These are phyloP conservation scores for Ormyrus labotus DNA, from an alignment of 2,888 invertebrate species.

Conservation along the genomic window DNA sequence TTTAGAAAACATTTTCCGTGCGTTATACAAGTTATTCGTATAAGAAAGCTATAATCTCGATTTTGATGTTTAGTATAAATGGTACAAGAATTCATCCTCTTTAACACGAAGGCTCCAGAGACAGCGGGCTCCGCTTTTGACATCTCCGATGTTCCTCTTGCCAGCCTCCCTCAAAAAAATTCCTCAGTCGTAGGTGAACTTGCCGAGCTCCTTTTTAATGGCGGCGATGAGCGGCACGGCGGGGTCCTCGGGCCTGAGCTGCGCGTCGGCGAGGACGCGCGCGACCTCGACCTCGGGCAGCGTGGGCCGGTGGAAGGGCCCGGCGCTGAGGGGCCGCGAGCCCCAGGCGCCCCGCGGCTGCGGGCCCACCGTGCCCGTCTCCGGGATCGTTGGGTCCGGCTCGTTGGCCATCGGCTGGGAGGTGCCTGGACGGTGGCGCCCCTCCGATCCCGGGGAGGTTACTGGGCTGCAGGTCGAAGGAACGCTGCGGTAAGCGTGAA, in stretches of 20 bases:
- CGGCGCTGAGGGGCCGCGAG: constrained; percentile 81
- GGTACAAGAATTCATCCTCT: no score
- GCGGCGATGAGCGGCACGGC: constrained; percentile 90
- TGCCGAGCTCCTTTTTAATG: constrained; percentile 84
- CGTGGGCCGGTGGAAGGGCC: constrained; percentile 79
- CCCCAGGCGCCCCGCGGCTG: constrained; percentile 71
- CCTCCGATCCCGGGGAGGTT: constrained; percentile 63
- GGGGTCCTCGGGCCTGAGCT: constrained; percentile 82
- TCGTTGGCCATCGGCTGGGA: constrained; percentile 61
- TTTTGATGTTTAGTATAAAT: no score
- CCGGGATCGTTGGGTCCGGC: constrained; percentile 53
- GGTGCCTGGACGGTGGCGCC: constrained; percentile 64
- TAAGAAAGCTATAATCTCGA: no score
- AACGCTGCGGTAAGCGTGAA: no score
- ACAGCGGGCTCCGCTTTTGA: no score
- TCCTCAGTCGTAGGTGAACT: constrained; percentile 63
- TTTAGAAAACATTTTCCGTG: background rate
- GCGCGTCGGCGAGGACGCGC: constrained; percentile 79
- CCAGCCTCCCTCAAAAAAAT: background rate
- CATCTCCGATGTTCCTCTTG: no score
- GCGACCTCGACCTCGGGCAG: constrained; percentile 77
- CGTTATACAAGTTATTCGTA: no score
- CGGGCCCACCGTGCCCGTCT: constrained; percentile 63
- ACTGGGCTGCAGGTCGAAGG: constrained; percentile 61
- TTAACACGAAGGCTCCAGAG: no score